phyloP scores from a whole-genome alignment of 2,888 invertebrate genomes.

The Sarcophaga variegata region DNA sequence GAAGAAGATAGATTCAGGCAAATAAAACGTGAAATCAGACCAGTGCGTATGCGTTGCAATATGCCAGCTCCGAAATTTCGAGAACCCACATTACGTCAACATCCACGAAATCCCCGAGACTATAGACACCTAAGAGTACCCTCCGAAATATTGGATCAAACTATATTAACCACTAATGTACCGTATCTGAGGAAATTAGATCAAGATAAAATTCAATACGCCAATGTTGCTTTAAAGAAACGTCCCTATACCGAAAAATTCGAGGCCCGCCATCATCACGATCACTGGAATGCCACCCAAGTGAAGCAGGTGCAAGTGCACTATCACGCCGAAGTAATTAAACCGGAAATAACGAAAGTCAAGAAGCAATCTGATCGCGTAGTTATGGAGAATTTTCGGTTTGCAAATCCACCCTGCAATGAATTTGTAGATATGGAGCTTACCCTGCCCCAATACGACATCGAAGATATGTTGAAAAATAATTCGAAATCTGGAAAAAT shows the following conservation, averaged over 20 bases:
- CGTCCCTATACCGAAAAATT: conserved; percentile 75
- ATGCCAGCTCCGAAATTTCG: conserved; percentile 79
- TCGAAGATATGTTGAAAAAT: conserved; percentile 73
- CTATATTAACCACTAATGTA: conserved; percentile 67
- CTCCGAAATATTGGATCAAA: conserved; percentile 74
- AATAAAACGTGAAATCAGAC: conserved; percentile 45
- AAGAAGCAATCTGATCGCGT: conserved; percentile 66
- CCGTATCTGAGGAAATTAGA: conserved; percentile 75
- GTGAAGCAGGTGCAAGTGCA: conserved; percentile 76
- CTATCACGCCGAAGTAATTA: conserved; percentile 76
- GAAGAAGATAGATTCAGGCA: not conserved
- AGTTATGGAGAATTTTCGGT: conserved; percentile 73
- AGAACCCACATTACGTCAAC: conserved; percentile 77
- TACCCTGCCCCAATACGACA: conserved; percentile 73
- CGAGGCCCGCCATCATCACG: conserved; percentile 80
- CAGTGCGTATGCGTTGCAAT: conserved; percentile 74
- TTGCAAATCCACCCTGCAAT: conserved; percentile 75
- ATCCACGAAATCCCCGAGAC: conserved; percentile 76
- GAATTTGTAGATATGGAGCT: conserved; percentile 73
- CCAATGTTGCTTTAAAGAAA: conserved; percentile 74
- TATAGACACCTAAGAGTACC: conserved; percentile 74
- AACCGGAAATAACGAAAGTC: conserved; percentile 72
- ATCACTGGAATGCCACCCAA: conserved; percentile 78
- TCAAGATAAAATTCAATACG: conserved; percentile 71
- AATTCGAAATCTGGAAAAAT: conserved; percentile 53